Evolutionary conservation across 1,140 invertebrate genomes (phyloP), one percentile per base, ranked within the genome.

Genomic region (Heliconius hewitsoni): DNA sequence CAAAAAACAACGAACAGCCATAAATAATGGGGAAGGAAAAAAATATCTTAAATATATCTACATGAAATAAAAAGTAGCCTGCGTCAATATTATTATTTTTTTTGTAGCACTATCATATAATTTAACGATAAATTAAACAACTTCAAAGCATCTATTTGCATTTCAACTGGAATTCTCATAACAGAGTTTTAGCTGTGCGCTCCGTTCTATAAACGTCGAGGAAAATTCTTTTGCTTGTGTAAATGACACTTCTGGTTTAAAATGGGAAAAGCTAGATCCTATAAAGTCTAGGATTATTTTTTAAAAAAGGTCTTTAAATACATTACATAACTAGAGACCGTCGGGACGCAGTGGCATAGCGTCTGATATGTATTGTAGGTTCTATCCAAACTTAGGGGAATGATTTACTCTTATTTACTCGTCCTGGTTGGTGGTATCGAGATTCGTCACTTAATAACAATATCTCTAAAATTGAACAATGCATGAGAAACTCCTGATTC

Each of bases 121-220:
- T 66, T 66, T 66, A n/a, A 66, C 60, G 60, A 30, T 66, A 66
- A 66, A 66, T 66, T 66, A 66, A 66, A 66, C 60, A 66, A 66
- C 3, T 66, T 66, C 23, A 66, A 66, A 66, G 60, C 27, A 30
- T 27, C 60, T 30, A 66, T 66, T 66, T 66, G 60, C 60, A 66
- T 66, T 27, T 66, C 23, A 66, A 66, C 60, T 66, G 60, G 60
- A 66, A 66, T 66, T 66, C 60, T 66, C 60, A 66, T 66, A 66
- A 16, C 60, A 66, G 60, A 30, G 60, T 66, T 66, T 3, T 27
- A 13, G 23, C 60, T 66, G 23, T 66, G n/a, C 23, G 60, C 60
- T n/a, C 23, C 60, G 60, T 66, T 30, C 60, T 66, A 66, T 66
- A 30, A 66, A 66, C 60, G 60, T 66, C 60, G 60, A 30, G 60